These are phyloP conservation scores for Epinephelus cyanopodus DNA, from an alignment of 2,113 vertebrate genomes.

Conservation along the genomic window DNA sequence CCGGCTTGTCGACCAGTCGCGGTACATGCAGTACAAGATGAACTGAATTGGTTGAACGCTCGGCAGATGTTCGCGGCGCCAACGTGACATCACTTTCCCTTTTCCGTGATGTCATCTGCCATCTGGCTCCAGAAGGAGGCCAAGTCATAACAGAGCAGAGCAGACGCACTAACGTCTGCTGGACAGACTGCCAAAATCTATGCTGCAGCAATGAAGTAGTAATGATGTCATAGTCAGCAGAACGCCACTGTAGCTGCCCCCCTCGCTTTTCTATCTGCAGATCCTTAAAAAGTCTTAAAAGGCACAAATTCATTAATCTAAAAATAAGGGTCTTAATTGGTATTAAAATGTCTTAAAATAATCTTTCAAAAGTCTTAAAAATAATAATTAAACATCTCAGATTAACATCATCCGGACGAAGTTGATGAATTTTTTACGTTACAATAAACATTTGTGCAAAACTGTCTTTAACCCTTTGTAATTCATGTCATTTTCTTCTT, in stretches of 20 bases:
- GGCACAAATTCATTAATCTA: too few relatives aligned
- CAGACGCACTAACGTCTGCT: conserved; percentile 23
- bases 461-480: too few relatives aligned
- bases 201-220: conserved; percentile 9
- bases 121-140: conserved; percentile 57
- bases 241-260: neutral
- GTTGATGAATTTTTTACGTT: too few relatives aligned
- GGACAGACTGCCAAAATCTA: conserved; percentile 7
- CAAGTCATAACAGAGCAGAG: conserved; percentile 12
- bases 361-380: too few relatives aligned
- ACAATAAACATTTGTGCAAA: too few relatives aligned
- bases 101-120: conserved; percentile 63
- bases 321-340: too few relatives aligned
- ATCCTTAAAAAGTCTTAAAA: too few relatives aligned
- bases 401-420: too few relatives aligned
- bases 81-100: conserved; percentile 65
- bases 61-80: conserved; percentile 65
- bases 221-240: conserved; percentile 30
- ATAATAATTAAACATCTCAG: too few relatives aligned
- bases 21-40: conserved; percentile 32
- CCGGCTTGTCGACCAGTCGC: conserved; percentile 35
- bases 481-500: too few relatives aligned
- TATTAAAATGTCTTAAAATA: too few relatives aligned
- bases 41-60: conserved; percentile 12
- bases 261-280: neutral